A percentile compares a stretch with the other conserved stretches of the same genome.
These are phyloP conservation scores for Petrophora chlorosata DNA, from an alignment of 2,888 invertebrate species.

Conservation along the genomic window DNA sequence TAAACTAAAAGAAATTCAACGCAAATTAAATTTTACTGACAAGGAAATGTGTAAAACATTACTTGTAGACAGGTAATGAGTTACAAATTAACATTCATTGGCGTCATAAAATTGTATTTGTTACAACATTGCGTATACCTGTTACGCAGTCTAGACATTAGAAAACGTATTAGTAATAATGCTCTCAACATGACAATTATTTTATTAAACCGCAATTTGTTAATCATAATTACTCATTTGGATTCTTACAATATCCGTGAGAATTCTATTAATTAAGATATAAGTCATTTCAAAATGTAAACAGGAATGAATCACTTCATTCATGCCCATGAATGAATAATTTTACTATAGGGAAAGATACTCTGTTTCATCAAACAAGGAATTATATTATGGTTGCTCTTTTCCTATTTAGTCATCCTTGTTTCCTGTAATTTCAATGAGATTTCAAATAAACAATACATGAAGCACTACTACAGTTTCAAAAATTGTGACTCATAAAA, in stretches of 20 bases:
- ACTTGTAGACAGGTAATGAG: too few relatives aligned
- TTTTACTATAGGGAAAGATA: conserved; percentile 20
- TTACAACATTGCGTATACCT: conserved; percentile 1
- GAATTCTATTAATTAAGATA: conserved; percentile 26
- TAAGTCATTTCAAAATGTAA: conserved; percentile 24
- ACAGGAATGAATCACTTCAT: conserved; percentile 34
- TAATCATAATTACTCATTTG: conserved; percentile 30
- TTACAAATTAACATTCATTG: conserved; percentile 2
- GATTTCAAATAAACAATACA: not conserved
- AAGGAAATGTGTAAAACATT: too few relatives aligned
- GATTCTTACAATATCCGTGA: conserved; percentile 29
- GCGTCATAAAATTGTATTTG: conserved; percentile 3
- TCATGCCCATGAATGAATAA: conserved; percentile 30
- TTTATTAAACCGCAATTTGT: conserved; percentile 16
- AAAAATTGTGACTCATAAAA: too few relatives aligned
- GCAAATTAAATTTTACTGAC: too few relatives aligned
- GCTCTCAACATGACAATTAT: conserved; percentile 18
- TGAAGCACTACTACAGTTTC: too few relatives aligned
- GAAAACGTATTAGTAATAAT: conserved; percentile 12
- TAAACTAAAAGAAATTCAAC: too few relatives aligned
- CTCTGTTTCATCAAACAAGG: conserved; percentile 11
- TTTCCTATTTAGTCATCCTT: conserved; percentile 40
- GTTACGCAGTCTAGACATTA: conserved; percentile 12
- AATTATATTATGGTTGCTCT: conserved; percentile 19
- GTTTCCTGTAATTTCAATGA: conserved; percentile 25